phyloP scores from a whole-genome alignment of 2,888 invertebrate species.

The Amorpha juglandis region DNA sequence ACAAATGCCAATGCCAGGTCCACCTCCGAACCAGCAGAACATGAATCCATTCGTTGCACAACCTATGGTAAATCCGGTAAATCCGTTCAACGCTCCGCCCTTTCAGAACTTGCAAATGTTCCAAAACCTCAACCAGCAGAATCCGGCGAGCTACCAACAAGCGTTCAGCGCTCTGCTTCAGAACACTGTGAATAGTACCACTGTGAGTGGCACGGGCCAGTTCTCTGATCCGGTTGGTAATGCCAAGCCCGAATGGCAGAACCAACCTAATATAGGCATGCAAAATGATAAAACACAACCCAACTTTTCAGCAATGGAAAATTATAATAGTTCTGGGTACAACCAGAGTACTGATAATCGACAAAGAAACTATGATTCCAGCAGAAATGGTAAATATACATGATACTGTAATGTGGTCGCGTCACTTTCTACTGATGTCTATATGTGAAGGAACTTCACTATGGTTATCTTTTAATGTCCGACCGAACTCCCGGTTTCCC shows the following conservation, averaged over 20 bases:
- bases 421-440: no score
- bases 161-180: conserved; percentile 11
- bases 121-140: conserved; percentile 12
- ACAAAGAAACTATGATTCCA: neutral
- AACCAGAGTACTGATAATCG: neutral
- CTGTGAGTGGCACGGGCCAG: neutral
- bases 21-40: neutral
- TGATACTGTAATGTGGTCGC: no score
- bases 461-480: no score
- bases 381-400: neutral
- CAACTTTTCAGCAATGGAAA: neutral
- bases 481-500: no score
- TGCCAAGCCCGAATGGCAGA: neutral
- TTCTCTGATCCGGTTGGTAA: neutral
- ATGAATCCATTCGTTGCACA: conserved; percentile 2
- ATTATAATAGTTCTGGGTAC: neutral
- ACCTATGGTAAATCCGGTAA: neutral
- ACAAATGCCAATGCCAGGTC: neutral
- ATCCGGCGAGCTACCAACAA: neutral
- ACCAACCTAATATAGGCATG: neutral
- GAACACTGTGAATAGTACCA: neutral
- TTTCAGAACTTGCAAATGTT: conserved; percentile 15
- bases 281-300: neutral
- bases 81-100: neutral
- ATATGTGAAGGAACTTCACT: no score